A percentile compares a stretch with the other conserved stretches of the same genome.
These are phyloP conservation scores for Apteryx owenii DNA, from an alignment of 2,113 vertebrate species.

Conservation along the genomic window DNA sequence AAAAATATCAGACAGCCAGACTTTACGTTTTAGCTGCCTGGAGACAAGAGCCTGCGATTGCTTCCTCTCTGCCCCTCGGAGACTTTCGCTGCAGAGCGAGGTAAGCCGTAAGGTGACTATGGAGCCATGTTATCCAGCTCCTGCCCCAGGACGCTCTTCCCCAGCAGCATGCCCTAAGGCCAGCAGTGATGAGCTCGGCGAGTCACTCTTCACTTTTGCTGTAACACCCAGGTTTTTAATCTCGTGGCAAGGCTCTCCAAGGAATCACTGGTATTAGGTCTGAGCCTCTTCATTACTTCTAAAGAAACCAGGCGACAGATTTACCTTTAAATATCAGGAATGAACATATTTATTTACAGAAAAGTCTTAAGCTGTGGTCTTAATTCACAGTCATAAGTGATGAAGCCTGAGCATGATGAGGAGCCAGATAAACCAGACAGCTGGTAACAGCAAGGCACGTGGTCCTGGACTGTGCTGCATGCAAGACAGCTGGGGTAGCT, in stretches of 20 bases:
- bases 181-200: neutral
- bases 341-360: neutral
- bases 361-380: neutral
- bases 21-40: neutral
- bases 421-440: neutral
- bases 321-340: neutral
- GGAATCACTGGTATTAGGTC: neutral
- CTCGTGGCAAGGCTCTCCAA: neutral
- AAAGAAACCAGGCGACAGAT: neutral
- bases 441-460: neutral
- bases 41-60: neutral
- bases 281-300: neutral
- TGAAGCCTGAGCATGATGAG: neutral
- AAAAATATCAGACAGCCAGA: neutral
- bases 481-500: neutral
- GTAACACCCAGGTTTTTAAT: neutral
- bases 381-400: rapidly evolving
- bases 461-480: neutral
- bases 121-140: neutral
- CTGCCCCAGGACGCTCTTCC: neutral
- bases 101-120: neutral
- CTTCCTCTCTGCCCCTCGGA: neutral
- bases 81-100: neutral
- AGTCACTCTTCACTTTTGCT: neutral
- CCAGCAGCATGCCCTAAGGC: rapidly evolving